These are phyloP conservation scores for Austrolebias charrua DNA, from an alignment of 2,797 vertebrate genomes.

Conservation along the genomic window DNA sequence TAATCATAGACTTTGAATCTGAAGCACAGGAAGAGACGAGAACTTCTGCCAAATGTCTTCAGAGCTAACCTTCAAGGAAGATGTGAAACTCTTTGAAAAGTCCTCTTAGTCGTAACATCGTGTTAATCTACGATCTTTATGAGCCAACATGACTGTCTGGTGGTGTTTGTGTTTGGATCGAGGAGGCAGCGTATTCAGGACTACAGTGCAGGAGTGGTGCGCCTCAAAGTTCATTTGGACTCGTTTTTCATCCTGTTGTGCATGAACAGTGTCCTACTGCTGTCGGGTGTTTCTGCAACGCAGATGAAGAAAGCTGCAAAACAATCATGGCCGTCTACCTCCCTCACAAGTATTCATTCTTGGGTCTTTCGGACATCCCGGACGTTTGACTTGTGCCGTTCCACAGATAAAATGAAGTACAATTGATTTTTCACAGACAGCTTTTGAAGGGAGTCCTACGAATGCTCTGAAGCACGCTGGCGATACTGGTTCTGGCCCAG, in stretches of 20 bases:
- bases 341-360: slow-evolving; percentile 45
- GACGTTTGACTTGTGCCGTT: slow-evolving; percentile 15
- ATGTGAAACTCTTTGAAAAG: slow-evolving; percentile 32
- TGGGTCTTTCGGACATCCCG: slow-evolving; percentile 30
- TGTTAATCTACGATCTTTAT: no score
- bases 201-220: slow-evolving; percentile 9
- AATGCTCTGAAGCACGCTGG: slow-evolving; percentile 14
- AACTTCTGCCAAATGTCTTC: slow-evolving; percentile 60
- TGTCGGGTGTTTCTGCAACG: slow-evolving; percentile 42
- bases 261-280: slow-evolving; percentile 19
- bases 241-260: slow-evolving; percentile 19
- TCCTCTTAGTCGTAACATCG: slow-evolving; percentile 21
- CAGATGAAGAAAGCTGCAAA: slow-evolving; percentile 34
- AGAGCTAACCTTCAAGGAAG: slow-evolving; percentile 45
- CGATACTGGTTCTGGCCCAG: slow-evolving; percentile 18
- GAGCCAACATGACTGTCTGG: background rate
- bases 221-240: slow-evolving; percentile 29
- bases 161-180: slow-evolving; percentile 23
- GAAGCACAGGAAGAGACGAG: slow-evolving; percentile 67
- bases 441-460: slow-evolving; percentile 30
- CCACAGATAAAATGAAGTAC: slow-evolving; percentile 1
- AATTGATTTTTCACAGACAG: slow-evolving; percentile 44
- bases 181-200: slow-evolving; percentile 17
- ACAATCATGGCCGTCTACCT: slow-evolving; percentile 63
- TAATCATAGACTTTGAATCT: slow-evolving; percentile 73